Evolutionary conservation across 35 echinoderm and acorn worm species (phyloP), one percentile per base, ranked within the genome.

Genomic region (Heliocidaris tuberculata): DNA sequence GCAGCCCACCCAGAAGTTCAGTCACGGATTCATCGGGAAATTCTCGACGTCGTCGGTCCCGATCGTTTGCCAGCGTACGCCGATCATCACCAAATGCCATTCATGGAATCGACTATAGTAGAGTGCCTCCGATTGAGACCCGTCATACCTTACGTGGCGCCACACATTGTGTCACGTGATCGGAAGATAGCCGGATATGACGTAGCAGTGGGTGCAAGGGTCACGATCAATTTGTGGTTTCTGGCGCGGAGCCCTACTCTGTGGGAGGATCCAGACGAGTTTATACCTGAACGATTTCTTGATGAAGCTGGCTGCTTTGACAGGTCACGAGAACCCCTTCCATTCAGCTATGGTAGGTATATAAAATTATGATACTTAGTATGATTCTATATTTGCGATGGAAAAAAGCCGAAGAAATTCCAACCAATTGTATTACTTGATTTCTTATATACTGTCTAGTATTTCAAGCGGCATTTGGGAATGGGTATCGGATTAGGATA

Each of bases 11-110:
- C 96, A 1, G 92, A 95, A 11, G 56, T 95, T 30, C 96, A 97
- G 59, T 42, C 60, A 27, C 86, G 93, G n/a, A 86, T 97, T 13
- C 96, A 90, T 29, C 92, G 93, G 60, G 96, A 97, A 92, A 71
- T 97, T 35, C 85, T 94, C 59, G 85, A 95, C 47, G 93, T 86
- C 60, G 85, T 94, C 47, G 93, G 93, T 6, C 31, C 16, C 13
- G 61, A 94, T 49, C 93, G 93, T 31, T 60, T 65, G 2, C 93
- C 93, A 21, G 31, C 8, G 24, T 94, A 47, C 16, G 16, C 60
- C 32, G 61, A 94, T 49, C 59, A 31, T 31, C 59, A 94, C 13
- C 86, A 86, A 6, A 31, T 94, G 30, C 93, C 93, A 19, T 85
- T 31, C 59, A 48, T 31, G 50, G 85, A 85, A 85, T 50, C 93